Conservation (phyloP, 2,113 vertebrate genomes). For the Proteles cristata region DNA sequence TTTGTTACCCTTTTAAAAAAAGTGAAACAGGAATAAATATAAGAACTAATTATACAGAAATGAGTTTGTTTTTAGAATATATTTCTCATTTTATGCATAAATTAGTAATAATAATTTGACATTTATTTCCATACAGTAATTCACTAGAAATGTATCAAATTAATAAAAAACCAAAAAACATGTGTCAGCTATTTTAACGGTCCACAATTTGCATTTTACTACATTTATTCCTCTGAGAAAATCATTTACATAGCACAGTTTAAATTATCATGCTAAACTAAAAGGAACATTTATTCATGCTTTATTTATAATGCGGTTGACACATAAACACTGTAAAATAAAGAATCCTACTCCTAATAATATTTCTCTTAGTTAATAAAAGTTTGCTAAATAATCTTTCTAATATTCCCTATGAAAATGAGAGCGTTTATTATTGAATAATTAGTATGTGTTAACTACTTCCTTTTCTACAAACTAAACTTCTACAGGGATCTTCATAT, state of each 20-base stretch:
- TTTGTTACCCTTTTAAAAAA: not conserved
- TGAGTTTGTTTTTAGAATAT: slow-evolving; percentile 22
- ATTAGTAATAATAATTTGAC: not conserved
- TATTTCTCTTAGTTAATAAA: slow-evolving; percentile 45
- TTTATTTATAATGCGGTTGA: slow-evolving; percentile 54
- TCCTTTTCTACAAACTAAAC: not conserved
- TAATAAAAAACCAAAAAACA: slow-evolving; percentile 51
- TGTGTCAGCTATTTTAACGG: slow-evolving; percentile 21
- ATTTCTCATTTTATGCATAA: slow-evolving; percentile 33
- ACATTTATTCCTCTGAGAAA: slow-evolving; percentile 25
- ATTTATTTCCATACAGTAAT: slow-evolving; percentile 31
- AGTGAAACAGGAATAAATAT: not conserved
- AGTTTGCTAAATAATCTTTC: slow-evolving; percentile 28
- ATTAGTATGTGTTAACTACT: not conserved
- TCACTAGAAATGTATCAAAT: slow-evolving; percentile 23
- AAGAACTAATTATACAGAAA: slow-evolving; percentile 3
- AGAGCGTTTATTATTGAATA: not conserved
- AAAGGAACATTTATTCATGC: slow-evolving; percentile 42
- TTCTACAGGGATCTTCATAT: not conserved
- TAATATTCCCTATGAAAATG: not conserved
- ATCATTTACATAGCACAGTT: not conserved
- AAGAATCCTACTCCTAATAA: slow-evolving; percentile 24
- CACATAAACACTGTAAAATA: not conserved
- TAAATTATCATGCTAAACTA: slow-evolving; percentile 53
- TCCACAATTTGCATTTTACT: not conserved